These are phyloP conservation scores for Salvelinus fontinalis DNA, from an alignment of 2,113 vertebrate genomes.

Conservation along the genomic window DNA sequence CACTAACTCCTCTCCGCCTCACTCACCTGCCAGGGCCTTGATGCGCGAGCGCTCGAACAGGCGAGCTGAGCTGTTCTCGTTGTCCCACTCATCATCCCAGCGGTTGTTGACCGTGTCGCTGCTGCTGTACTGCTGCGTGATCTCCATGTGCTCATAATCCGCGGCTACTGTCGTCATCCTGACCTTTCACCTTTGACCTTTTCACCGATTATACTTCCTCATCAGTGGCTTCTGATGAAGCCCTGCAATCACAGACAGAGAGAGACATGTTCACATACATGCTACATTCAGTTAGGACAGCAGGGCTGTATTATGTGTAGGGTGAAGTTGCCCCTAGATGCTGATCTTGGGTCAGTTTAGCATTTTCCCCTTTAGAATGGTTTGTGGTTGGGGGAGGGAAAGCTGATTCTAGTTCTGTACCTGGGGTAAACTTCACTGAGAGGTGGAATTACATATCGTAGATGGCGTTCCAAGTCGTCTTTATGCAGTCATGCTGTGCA, in stretches of 20 bases:
- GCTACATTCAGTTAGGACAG: too few species aligned
- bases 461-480: too few species aligned
- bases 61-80: constrained; percentile 94
- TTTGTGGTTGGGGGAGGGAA: too few species aligned
- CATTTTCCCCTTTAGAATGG: too few species aligned
- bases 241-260: constrained; percentile 55
- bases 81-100: constrained; percentile 97
- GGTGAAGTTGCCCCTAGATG: too few species aligned
- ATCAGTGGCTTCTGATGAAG: constrained; percentile 78
- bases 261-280: background rate
- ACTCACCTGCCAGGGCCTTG: constrained; percentile 92
- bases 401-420: too few species aligned
- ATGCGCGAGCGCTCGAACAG: constrained; percentile 95
- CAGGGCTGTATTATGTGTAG: too few species aligned
- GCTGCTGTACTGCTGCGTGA: constrained; percentile 76
- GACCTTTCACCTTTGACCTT: constrained; percentile 60
- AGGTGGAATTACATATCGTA: too few species aligned
- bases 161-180: constrained; percentile 92
- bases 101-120: constrained; percentile 90
- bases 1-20: background rate
- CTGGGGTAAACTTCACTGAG: too few species aligned
- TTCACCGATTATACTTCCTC: constrained; percentile 73
- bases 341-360: too few species aligned
- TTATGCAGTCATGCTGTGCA: too few species aligned
- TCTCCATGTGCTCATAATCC: constrained; percentile 92